phyloP scores from a whole-genome alignment of 2,888 invertebrate genomes.

The Drosophila dives region DNA sequence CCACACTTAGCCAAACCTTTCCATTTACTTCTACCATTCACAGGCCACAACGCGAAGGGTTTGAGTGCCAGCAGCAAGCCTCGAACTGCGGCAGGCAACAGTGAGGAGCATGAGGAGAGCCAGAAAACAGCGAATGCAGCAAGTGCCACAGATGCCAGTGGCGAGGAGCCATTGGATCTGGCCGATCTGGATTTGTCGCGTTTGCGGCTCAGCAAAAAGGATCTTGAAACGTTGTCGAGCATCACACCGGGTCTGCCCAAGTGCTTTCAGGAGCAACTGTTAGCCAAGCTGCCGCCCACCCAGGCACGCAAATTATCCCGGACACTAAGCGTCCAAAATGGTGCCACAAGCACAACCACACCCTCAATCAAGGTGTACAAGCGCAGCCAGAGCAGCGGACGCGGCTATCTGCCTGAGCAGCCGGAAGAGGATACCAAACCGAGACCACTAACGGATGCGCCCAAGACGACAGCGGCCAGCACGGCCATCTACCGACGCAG shows the following conservation, averaged over 20 bases:
- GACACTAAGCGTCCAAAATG: conserved; percentile 86
- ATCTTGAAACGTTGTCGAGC: conserved; percentile 89
- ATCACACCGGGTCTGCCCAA: conserved; percentile 90
- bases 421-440: conserved; percentile 32
- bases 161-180: conserved; percentile 85
- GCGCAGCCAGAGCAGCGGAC: conserved; percentile 85
- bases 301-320: conserved; percentile 89
- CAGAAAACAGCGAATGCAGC: background rate
- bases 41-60: conserved; percentile 55
- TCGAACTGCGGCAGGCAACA: conserved; percentile 34
- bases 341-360: conserved; percentile 42
- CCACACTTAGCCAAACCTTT: background rate
- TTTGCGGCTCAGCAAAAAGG: conserved; percentile 89
- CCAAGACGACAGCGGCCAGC: conserved; percentile 65
- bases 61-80: conserved; percentile 39
- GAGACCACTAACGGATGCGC: conserved; percentile 54
- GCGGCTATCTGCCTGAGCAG: conserved; percentile 71
- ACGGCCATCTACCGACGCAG: conserved; percentile 63
- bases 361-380: conserved; percentile 76
- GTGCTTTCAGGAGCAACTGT: conserved; percentile 89
- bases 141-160: conserved; percentile 3
- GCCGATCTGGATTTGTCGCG: conserved; percentile 89
- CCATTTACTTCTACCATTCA: conserved; percentile 32
- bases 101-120: conserved; percentile 34
- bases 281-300: conserved; percentile 89